Evolutionary conservation across 2,113 vertebrate genomes (phyloP), one percentile per base, ranked within the genome.

Genomic region (Seriola aureovittata): DNA sequence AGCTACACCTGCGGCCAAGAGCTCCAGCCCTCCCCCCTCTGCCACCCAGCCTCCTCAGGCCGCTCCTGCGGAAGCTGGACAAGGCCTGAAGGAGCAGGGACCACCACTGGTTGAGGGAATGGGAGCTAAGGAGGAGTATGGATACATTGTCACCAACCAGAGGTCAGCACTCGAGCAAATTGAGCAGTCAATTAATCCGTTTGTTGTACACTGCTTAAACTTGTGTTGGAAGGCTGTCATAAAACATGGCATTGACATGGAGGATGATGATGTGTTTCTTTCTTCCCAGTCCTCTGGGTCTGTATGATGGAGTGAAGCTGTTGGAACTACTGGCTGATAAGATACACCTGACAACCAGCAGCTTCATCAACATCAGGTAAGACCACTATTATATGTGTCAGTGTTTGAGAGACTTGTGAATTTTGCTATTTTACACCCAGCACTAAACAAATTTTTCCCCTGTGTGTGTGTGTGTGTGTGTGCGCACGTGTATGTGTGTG

Each of bases 301-400:
- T 98, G 78, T 96, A 95, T 4, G 95, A 96, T 7, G 98, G 97
- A 0, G 95, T 97, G 66, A 97, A 88, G 81, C 94, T 99, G 64
- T 92, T 99, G 95, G 97, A 97, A 74, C 95, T 96, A 19, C 93
- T 99, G 17, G 97, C 98, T 75, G 95, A 97, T 86, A 96, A 92
- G 23, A 96, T 97, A 36, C 97, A 97, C 79, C 82, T 99, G 90
- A 96, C 97, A 67, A 98, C 96, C 0, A 96, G 96, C 93, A 98
- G 96, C 89, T 99, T 99, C 91, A 99, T 99, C 95, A 98, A 99
- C 90, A 97, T 99, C 95, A 99, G 98, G 98, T 97, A 94, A 59
- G 4, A 16, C 36, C 71, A 13, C 17, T 13, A 3, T 3, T 67
- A 2, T 78, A 11, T 60, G 48, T 55, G 34, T 68, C 3, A 21